These are phyloP conservation scores for Zootoca vivipara DNA, from an alignment of 2,113 vertebrate species.

Conservation along the genomic window DNA sequence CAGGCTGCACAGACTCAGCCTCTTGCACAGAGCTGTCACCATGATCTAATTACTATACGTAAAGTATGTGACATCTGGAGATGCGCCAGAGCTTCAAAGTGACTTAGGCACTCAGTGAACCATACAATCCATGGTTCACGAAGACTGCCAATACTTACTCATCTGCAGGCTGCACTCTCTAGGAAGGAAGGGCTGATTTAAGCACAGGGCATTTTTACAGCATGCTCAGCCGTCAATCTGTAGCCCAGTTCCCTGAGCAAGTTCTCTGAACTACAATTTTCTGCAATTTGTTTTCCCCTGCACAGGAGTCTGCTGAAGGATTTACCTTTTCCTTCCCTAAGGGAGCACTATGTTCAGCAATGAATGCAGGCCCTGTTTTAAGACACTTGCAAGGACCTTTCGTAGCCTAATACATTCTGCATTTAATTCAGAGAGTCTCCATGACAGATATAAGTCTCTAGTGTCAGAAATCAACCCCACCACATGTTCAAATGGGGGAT, in stretches of 20 bases:
- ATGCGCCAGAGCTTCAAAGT: slow-evolving; percentile 44
- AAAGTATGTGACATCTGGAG: slow-evolving; percentile 63
- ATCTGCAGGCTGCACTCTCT: accelerated
- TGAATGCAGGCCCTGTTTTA: accelerated
- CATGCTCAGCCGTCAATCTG: not conserved
- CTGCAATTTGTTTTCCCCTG: not conserved
- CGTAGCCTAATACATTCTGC: accelerated
- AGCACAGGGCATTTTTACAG: not conserved
- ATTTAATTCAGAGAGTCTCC: not conserved
- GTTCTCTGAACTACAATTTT: not conserved
- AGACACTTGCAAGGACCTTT: not conserved
- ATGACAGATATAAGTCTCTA: not conserved
- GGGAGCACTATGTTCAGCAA: slow-evolving; percentile 16
- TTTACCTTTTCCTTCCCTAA: accelerated
- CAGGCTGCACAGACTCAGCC: slow-evolving; percentile 41
- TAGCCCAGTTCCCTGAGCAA: accelerated
- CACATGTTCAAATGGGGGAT: not conserved
- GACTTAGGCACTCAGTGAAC: slow-evolving; percentile 43
- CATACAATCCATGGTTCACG: slow-evolving; percentile 14
- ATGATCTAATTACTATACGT: slow-evolving; percentile 63
- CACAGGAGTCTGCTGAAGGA: slow-evolving; percentile 8
- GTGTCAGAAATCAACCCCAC: not conserved
- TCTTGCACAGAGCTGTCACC: slow-evolving; percentile 37
- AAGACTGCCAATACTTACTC: not conserved
- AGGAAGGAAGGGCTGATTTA: slow-evolving; percentile 13